A percentile compares a stretch with the other conserved stretches of the same genome.
These are phyloP conservation scores for Zaprionus ghesquierei DNA, from an alignment of 1,140 invertebrate genomes.

Conservation along the genomic window DNA sequence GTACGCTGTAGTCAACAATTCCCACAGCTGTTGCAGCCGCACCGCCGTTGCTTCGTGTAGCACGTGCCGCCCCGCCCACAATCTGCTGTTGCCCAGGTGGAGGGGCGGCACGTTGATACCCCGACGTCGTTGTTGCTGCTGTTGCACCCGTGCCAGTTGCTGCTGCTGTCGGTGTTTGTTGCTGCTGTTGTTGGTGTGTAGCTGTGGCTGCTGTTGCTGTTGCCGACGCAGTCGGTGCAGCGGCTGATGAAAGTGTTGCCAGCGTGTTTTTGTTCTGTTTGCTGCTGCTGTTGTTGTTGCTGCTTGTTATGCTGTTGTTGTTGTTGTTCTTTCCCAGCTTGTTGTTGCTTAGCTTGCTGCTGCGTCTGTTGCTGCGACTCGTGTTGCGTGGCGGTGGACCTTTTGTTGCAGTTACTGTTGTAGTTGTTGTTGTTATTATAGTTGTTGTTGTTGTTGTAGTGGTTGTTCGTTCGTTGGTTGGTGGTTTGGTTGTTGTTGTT, in stretches of 20 bases:
- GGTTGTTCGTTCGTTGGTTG: conserved; percentile 26
- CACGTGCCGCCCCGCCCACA: conserved; percentile 60
- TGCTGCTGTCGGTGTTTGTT: conserved; percentile 47
- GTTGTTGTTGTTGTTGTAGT: conserved; percentile 7
- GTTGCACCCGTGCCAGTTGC: conserved; percentile 16
- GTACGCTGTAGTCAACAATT: conserved; percentile 64
- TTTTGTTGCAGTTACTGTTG: conserved; percentile 19
- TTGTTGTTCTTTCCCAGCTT: conserved; percentile 5
- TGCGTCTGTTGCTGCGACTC: conserved; percentile 13
- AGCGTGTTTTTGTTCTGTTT: conserved; percentile 48
- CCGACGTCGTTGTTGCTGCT: conserved; percentile 62
- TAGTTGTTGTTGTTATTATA: conserved; percentile 1
- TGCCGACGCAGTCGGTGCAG: conserved; percentile 30
- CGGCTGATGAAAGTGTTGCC: conserved; percentile 28
- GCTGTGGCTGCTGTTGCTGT: conserved; percentile 28
- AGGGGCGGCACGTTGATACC: conserved; percentile 61
- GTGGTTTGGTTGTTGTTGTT: conserved; percentile 50
- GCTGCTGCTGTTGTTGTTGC: conserved; percentile 39
- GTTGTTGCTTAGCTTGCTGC: conserved; percentile 11
- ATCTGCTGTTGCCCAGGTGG: conserved; percentile 48
- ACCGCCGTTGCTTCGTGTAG: conserved; percentile 57
- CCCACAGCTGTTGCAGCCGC: conserved; percentile 24
- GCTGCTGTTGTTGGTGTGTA: conserved; percentile 44
- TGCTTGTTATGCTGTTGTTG: neutral
- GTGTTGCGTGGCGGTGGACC: conserved; percentile 12